Evolutionary conservation across 2,888 invertebrate species (phyloP).

Genomic region (Rhagonycha lutea): DNA sequence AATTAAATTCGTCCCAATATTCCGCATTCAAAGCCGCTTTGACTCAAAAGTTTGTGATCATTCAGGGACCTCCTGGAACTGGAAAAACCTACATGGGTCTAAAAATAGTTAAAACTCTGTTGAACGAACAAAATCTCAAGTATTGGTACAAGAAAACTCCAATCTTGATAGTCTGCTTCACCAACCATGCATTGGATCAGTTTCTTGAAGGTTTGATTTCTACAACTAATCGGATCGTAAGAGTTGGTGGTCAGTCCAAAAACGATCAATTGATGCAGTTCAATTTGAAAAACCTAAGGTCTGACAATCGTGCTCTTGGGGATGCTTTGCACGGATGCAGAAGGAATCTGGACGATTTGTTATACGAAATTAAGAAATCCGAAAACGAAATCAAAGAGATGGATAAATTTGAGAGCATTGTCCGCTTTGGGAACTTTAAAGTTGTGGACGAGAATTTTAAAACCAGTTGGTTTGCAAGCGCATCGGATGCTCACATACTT

Average conservation of each 20-base stretch:
- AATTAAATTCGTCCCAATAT: constrained; percentile 69
- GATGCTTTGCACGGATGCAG: too few species aligned
- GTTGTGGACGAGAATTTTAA: too few species aligned
- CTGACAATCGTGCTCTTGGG: too few species aligned
- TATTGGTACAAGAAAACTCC: constrained; percentile 60
- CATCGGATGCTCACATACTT: too few species aligned
- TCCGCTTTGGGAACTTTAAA: too few species aligned
- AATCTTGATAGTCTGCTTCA: constrained; percentile 79
- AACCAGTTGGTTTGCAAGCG: too few species aligned
- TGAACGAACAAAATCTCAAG: constrained; percentile 59
- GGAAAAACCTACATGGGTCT: constrained; percentile 83
- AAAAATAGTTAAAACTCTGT: constrained; percentile 70
- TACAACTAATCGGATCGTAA: constrained; percentile 64
- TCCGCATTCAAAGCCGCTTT: constrained; percentile 70
- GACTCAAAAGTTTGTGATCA: constrained; percentile 71
- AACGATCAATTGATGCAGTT: constrained; percentile 60
- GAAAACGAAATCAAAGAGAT: too few species aligned
- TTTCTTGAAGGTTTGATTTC: constrained; percentile 72
- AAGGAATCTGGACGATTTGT: too few species aligned
- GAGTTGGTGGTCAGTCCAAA: constrained; percentile 73
- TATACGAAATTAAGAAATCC: too few species aligned
- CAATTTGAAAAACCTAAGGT: constrained; percentile 47
- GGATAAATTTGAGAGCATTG: too few species aligned
- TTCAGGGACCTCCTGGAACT: constrained; percentile 88
- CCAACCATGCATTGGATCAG: constrained; percentile 86